phyloP scores from a whole-genome alignment of 2,113 vertebrate genomes.

The Pristiophorus japonicus region DNA sequence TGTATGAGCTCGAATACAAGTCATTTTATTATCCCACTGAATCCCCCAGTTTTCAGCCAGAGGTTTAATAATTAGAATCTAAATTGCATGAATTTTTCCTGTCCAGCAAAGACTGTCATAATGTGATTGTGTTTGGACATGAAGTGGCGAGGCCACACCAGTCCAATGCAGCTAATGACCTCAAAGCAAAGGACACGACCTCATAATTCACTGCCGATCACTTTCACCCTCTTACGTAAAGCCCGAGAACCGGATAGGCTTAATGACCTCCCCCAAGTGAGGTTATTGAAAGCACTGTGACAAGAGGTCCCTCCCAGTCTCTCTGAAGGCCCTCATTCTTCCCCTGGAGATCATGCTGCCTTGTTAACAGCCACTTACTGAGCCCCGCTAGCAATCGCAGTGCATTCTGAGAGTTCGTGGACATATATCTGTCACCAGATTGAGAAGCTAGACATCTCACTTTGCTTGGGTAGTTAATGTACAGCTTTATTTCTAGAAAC shows the following conservation, averaged over 20 bases:
- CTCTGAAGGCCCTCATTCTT: background rate
- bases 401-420: background rate
- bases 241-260: background rate
- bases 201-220: background rate
- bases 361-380: background rate
- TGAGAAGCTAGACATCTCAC: background rate
- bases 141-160: background rate
- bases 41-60: too few relatives aligned
- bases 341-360: background rate
- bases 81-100: too few relatives aligned
- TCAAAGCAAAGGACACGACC: background rate
- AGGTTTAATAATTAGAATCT: too few relatives aligned
- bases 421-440: background rate
- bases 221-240: background rate
- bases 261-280: background rate
- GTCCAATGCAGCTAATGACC: background rate
- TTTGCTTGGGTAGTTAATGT: background rate
- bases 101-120: too few relatives aligned
- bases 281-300: background rate
- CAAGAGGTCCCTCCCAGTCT: background rate
- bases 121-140: too few relatives aligned
- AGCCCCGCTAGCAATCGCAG: background rate
- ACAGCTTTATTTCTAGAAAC: background rate
- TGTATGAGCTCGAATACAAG: too few relatives aligned
- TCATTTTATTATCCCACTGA: too few relatives aligned